These are phyloP conservation scores for Emmelina monodactyla DNA, from an alignment of 2,888 invertebrate genomes.

Conservation along the genomic window DNA sequence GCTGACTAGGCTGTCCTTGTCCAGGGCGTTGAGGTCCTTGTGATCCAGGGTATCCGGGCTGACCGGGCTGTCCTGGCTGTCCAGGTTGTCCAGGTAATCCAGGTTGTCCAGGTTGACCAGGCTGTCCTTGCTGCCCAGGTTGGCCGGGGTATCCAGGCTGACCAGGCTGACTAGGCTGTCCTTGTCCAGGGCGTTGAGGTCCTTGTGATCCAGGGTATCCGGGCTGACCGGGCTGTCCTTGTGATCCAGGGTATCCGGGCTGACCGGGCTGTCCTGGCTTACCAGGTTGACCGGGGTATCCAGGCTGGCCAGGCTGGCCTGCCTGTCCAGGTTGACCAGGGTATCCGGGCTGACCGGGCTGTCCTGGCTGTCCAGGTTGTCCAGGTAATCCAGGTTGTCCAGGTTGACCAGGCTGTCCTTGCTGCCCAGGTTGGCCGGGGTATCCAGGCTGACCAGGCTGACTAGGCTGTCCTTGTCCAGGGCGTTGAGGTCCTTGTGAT, in stretches of 20 bases:
- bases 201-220: no score
- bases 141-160: constrained; percentile 20
- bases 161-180: constrained; percentile 14
- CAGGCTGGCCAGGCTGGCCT: no score
- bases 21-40: no score
- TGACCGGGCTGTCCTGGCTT: constrained; percentile 12
- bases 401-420: no score
- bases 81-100: constrained; percentile 14
- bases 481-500: no score
- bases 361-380: constrained; percentile 3
- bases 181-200: no score
- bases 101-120: constrained; percentile 18
- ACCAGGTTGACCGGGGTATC: constrained; percentile 21
- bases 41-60: constrained; percentile 33
- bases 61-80: constrained; percentile 30
- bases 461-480: no score
- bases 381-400: no score
- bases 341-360: constrained; percentile 8
- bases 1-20: background rate
- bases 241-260: constrained; percentile 17
- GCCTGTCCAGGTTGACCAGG: constrained; percentile 9
- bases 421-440: no score
- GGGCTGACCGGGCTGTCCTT: no score
- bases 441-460: no score
- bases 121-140: constrained; percentile 12